Base-by-base conservation (phyloP, 2,888 invertebrate species). In the Aproaerema taeniolella region DNA sequence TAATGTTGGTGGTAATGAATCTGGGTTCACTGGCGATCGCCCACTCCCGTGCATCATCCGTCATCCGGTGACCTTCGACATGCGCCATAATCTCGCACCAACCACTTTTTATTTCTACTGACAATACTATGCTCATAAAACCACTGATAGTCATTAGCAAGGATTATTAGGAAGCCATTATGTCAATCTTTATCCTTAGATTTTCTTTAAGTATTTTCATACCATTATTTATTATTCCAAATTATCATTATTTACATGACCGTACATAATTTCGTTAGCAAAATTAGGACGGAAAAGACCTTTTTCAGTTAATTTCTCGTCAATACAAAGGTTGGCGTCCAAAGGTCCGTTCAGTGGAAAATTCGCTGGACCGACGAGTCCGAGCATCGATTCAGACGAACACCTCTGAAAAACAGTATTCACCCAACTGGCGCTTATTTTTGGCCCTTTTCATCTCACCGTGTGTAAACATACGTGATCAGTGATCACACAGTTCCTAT, bases 351-450 rank as follows among this genome's bases (percentile, higher is more conserved):
- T 77, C 76, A 79, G 81, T 83, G 85, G 86, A 85, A 86, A 86
- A 82, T 83, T 79, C 74, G 78, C 62, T 77, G 82, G 80, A 70
- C 81, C 81, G 78, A 64, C 79, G 78, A 79, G 73, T 82, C 70
- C 74, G 71, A 73, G 64, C 72, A 70, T 65, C 72, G 73, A 77
- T 68, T 79, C 77, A 71, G 75, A 72, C 75, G 70, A 79, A 82
- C 85, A 80, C 85, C 85, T 85, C 82, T 77, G 77, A 77, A 86
- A 81, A 85, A 79, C 76, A 62, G 66, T 72, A 77, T 70, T 79
- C 85, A 82, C 80, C 69, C 70, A 68, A 66, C 55, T 79, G 80
- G 63, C 77, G 75, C 65, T 78, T 78, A 83, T 85, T 86, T 85
- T 85, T 65, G 78, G 79, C 69, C 64, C 85, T 86, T 83, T 83